Evolutionary conservation across 2,797 vertebrate genomes (phyloP), one percentile per base, ranked within the genome.

Genomic region (Sebastiscus tertius): DNA sequence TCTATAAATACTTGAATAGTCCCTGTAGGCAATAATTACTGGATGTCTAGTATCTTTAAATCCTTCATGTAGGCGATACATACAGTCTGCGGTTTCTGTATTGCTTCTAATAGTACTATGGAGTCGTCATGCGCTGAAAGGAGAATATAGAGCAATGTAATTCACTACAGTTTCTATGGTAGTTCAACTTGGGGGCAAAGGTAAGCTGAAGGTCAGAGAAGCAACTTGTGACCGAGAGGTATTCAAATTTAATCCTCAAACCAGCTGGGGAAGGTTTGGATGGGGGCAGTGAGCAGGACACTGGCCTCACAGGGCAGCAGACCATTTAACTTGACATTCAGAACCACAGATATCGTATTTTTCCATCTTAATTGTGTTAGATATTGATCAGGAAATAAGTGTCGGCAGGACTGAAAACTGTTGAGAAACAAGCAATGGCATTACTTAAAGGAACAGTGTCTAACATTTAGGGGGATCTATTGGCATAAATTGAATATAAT

Each of bases 201-300:
- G 79, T 81, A 80, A 80, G 18, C 27, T 81, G 26, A 73, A 88
- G 76, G 77, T 86, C 74, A 80, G 61, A 82, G 62, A 82, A 79
- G 52, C 80, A 78, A 62, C 84, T 87, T 84, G 78, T 87, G 86
- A 84, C 78, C 62, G 56, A 68, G 80, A 52, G 64, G 72, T 82
- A 80, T 86, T 85, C 31, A 82, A 6, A 72, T 79, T 58, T 71
- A 86, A 88, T 82, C 77, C 65, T 72, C 36, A 39, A 78, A 72
- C 63, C 69, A 60, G 74, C 66, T 79, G 62, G 49, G 42, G 55
- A 46, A 69, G 49, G 59, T 77, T 68, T 75, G 68, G 34, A 52
- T 59, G 42, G 29, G 49, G 52, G 56, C 33, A 68, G 33, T 24
- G 55, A 66, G 70, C 55, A 31, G 24, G 36, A 73, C 68, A 64